phyloP scores from a whole-genome alignment of 2,113 vertebrate species.

The Gymnocephalus cernua region DNA sequence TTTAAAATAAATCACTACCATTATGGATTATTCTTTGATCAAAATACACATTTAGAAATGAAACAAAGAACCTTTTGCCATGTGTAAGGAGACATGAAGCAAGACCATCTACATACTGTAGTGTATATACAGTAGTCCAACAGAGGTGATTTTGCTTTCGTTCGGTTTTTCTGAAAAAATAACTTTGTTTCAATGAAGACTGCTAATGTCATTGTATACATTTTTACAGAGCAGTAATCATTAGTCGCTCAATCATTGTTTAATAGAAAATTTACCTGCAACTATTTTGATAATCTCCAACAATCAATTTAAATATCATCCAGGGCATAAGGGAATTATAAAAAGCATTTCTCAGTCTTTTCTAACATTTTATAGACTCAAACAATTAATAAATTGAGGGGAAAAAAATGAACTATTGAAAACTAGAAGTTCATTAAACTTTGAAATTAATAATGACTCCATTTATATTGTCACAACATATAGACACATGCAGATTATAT shows the following conservation, averaged over 20 bases:
- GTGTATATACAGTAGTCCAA: slow-evolving; percentile 4
- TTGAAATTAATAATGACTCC: neutral
- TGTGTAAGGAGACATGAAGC: slow-evolving; percentile 25
- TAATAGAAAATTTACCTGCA: neutral
- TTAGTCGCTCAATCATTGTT: neutral
- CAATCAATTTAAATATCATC: neutral
- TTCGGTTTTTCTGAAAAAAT: neutral
- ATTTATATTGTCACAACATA: neutral
- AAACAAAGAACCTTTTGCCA: slow-evolving; percentile 27
- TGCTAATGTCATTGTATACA: neutral
- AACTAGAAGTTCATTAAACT: neutral
- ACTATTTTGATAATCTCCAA: neutral
- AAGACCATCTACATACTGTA: neutral
- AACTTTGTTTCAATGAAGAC: neutral
- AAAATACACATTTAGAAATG: slow-evolving; percentile 39
- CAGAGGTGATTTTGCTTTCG: neutral
- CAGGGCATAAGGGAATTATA: neutral
- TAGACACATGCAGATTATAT: neutral
- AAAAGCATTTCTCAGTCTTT: neutral
- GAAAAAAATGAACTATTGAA: neutral
- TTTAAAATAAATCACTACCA: slow-evolving; percentile 23
- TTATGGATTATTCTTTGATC: slow-evolving; percentile 1
- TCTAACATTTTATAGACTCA: neutral
- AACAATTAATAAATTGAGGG: neutral
- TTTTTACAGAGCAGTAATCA: neutral